These are phyloP conservation scores for Agonopterix subpropinquella DNA, from an alignment of 2,888 invertebrate species.

Conservation along the genomic window DNA sequence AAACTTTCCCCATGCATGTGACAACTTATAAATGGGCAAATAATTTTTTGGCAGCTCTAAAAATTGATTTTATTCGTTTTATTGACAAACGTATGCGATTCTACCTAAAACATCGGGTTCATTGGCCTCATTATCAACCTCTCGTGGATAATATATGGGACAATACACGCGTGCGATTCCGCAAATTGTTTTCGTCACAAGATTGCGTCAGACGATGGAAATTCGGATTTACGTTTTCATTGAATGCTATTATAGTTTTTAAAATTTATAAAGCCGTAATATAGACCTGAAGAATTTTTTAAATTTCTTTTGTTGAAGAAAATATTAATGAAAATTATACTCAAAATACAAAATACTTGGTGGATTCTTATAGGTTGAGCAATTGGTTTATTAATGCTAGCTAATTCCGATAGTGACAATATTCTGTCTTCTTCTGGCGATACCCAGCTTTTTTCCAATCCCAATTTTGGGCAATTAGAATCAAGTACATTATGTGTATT, in stretches of 20 bases:
- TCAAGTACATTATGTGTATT: too few relatives aligned
- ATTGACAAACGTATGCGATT: slow-evolving; percentile 32
- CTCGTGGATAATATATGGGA: slow-evolving; percentile 67
- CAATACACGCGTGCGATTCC: slow-evolving; percentile 52
- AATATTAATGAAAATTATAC: too few relatives aligned
- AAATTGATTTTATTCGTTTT: slow-evolving; percentile 18
- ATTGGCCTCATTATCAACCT: slow-evolving; percentile 58
- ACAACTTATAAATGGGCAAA: slow-evolving; percentile 27
- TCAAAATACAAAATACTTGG: too few relatives aligned
- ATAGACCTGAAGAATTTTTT: too few relatives aligned
- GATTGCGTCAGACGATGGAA: slow-evolving; percentile 31
- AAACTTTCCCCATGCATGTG: slow-evolving; percentile 19
- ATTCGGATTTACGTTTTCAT: slow-evolving; percentile 11
- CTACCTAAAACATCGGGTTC: slow-evolving; percentile 50
- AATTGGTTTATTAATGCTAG: too few relatives aligned
- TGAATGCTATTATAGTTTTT: slow-evolving; percentile 1
- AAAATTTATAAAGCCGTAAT: too few relatives aligned
- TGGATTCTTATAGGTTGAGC: too few relatives aligned
- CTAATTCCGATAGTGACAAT: too few relatives aligned
- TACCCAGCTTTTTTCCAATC: too few relatives aligned
- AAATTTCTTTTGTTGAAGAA: too few relatives aligned
- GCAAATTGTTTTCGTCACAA: slow-evolving; percentile 40
- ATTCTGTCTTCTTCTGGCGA: too few relatives aligned
- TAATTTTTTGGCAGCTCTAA: slow-evolving; percentile 32
- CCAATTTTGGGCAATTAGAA: too few relatives aligned